A percentile compares a stretch with the other conserved stretches of the same genome.
phyloP scores from a whole-genome alignment of 2,797 vertebrate species.

The Lagodon rhomboides region DNA sequence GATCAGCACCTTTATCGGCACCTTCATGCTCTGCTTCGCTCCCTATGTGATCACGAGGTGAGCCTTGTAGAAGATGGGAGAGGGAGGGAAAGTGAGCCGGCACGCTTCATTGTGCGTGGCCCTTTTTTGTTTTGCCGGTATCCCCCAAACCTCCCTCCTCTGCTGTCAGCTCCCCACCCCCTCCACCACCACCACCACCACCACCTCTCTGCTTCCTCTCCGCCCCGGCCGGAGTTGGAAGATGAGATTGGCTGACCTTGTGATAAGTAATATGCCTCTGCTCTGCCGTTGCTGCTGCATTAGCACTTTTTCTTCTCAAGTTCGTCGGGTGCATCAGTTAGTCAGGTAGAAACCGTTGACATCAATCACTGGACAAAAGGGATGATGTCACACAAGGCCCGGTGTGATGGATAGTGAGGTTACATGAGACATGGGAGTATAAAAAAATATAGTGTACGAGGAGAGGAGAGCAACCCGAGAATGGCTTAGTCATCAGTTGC shows the following conservation, averaged over 20 bases:
- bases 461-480: not conserved
- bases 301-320: constrained; percentile 75
- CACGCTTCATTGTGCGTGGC: constrained; percentile 24
- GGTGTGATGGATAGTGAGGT: not conserved
- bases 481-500: too few relatives aligned
- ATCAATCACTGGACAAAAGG: constrained; percentile 45
- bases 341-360: constrained; percentile 30
- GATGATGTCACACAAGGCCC: constrained; percentile 14
- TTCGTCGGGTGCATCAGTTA: constrained; percentile 62
- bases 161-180: not conserved
- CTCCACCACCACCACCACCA: not conserved
- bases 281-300: constrained; percentile 74
- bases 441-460: not conserved
- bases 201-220: constrained; percentile 39
- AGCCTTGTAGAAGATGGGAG: constrained; percentile 50
- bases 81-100: constrained; percentile 15
- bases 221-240: constrained; percentile 57
- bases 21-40: constrained; percentile 95
- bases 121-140: constrained; percentile 43
- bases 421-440: not conserved
- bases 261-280: constrained; percentile 82
- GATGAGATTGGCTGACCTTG: constrained; percentile 83
- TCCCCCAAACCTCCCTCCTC: constrained; percentile 37
- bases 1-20: constrained; percentile 97
- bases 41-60: constrained; percentile 98